These are phyloP conservation scores for Cephus pygmeus DNA, from an alignment of 2,888 invertebrate genomes.

Conservation along the genomic window DNA sequence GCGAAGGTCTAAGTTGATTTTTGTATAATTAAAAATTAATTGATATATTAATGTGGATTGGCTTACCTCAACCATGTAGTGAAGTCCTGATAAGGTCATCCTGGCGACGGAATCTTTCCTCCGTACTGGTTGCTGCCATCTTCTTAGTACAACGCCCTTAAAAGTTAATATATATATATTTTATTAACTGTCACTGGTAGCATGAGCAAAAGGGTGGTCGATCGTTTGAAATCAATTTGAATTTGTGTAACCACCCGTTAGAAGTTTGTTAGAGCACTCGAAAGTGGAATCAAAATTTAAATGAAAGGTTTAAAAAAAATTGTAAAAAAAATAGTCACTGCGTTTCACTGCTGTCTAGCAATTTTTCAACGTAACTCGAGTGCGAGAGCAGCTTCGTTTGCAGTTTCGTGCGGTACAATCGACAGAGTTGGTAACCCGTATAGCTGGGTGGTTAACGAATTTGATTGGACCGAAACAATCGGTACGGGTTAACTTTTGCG, in stretches of 20 bases:
- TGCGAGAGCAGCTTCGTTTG: not conserved
- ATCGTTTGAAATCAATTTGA: not conserved
- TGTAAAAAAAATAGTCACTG: not conserved
- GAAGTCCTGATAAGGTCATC: constrained; percentile 83
- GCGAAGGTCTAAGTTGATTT: not conserved
- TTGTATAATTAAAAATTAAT: constrained; percentile 6
- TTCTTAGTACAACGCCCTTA: constrained; percentile 68
- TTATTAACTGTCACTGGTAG: not conserved
- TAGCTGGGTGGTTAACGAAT: not conserved
- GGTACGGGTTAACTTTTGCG: not conserved
- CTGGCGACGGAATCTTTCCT: constrained; percentile 85
- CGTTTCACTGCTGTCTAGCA: not conserved
- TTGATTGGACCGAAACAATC: not conserved
- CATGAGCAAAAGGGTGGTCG: not conserved
- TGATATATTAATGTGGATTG: not conserved
- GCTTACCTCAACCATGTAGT: constrained; percentile 83
- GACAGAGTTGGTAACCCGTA: not conserved
- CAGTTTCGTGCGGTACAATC: not conserved
- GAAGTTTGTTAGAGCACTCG: not conserved
- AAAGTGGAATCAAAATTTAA: not conserved
- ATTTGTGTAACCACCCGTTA: not conserved
- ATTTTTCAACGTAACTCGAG: not conserved
- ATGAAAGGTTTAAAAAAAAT: not conserved
- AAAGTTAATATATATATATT: not conserved
- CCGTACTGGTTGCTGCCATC: constrained; percentile 65